These are phyloP conservation scores for Periphyllus acericola DNA, from an alignment of 2,888 invertebrate genomes.

Conservation along the genomic window DNA sequence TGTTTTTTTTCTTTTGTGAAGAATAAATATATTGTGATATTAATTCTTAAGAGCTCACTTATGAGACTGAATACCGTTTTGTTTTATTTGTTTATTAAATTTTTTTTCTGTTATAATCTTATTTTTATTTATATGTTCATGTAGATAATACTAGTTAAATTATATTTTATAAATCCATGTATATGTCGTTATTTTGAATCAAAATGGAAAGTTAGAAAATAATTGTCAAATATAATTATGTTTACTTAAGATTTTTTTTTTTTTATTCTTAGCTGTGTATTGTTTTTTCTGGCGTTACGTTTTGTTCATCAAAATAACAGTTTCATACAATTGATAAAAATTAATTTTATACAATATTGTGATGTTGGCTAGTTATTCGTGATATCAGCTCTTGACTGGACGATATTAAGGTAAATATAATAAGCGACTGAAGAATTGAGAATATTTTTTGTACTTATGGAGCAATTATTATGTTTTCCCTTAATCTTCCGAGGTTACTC, in stretches of 20 bases:
- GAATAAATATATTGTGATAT: slow-evolving; percentile 52
- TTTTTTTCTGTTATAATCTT: slow-evolving; percentile 24
- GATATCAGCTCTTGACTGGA: too few species aligned
- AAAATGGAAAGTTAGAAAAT: slow-evolving; percentile 5
- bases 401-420: too few species aligned
- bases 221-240: slow-evolving; percentile 30
- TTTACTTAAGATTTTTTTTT: neutral
- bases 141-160: slow-evolving; percentile 37
- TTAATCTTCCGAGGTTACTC: neutral
- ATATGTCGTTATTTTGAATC: slow-evolving; percentile 9
- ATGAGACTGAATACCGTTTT: slow-evolving; percentile 47
- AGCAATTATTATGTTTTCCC: neutral
- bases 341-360: too few species aligned
- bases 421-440: neutral
- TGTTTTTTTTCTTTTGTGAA: neutral
- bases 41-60: slow-evolving; percentile 41
- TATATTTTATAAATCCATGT: slow-evolving; percentile 13
- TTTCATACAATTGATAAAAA: too few species aligned
- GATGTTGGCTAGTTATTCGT: too few species aligned
- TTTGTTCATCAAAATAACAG: too few species aligned
- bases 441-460: neutral
- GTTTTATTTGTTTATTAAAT: slow-evolving; percentile 17
- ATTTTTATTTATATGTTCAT: slow-evolving; percentile 42
- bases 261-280: too few species aligned
- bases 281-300: too few species aligned